Evolutionary conservation across 1,140 invertebrate genomes (phyloP), one percentile per base, ranked within the genome.

Genomic region (Helicoverpa armigera): DNA sequence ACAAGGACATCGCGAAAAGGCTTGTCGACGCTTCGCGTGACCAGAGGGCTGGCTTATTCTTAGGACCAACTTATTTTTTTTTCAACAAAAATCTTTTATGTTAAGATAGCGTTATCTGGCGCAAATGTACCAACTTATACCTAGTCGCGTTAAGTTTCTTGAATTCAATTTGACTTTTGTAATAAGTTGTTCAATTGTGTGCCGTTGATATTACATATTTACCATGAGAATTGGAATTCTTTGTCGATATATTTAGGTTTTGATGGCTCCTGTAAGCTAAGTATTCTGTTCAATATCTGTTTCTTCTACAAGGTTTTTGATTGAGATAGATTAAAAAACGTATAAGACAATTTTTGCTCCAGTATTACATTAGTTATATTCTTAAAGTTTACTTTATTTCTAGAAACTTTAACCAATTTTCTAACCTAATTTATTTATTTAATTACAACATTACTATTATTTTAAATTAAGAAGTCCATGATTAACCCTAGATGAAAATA

Each of bases 91-190:
- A 73, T 63, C 74, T 73, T 82, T 78, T 78, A 65, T 76, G 63
- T 63, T 58, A 31, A 78, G 80, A 82, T 60, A 82, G 53, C 58
- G 56, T 76, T 82, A 82, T 82, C 80, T 78, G 48, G 58, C 56
- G 54, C 29, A 78, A 82, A 73, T 78, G 67, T 82, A 72, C 73
- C 73, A 65, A 81, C 58, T 80, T 80, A 73, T 74, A 80, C 60
- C 79, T 80, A 54, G 70, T 35, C 50, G 70, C 51, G 43, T 69
- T 81, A 61, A 77, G 63, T 81, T 81, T 81, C 29, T 81, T 50
- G 73, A 54, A 76, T 81, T 81, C 73, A 76, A 81, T 81, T 81
- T 60, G 53, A 67, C 61, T 78, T 78, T 78, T 78, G 75, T 67
- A 78, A 78, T 31, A 50, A 76, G 16, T 74, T 74, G 72, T 74